phyloP scores from a whole-genome alignment of 2,888 invertebrate species.

The Drosophila macrospina region DNA sequence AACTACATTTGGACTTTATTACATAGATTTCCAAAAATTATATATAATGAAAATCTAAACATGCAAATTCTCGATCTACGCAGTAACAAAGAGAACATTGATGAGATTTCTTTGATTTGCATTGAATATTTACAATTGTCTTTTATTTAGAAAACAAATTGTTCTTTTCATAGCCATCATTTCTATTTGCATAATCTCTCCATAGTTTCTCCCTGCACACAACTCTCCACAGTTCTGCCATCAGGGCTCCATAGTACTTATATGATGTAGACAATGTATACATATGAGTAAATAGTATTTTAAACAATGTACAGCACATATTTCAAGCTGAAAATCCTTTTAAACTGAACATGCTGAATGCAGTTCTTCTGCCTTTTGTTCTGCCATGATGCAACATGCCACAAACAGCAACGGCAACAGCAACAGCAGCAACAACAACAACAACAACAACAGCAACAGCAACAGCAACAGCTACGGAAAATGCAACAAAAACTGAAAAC shows the following conservation, averaged over 20 bases:
- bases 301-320: constrained; percentile 52
- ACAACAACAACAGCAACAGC: constrained; percentile 6
- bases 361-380: constrained; percentile 23
- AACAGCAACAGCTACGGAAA: constrained; percentile 12
- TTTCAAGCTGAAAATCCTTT: constrained; percentile 68
- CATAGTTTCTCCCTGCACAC: not conserved
- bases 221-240: not conserved
- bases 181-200: constrained; percentile 40
- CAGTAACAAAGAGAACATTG: not conserved
- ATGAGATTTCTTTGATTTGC: not conserved
- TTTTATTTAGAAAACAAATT: constrained; percentile 32
- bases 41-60: not conserved
- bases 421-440: constrained; percentile 15
- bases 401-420: constrained; percentile 35
- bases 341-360: constrained; percentile 62
- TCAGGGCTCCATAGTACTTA: constrained; percentile 37
- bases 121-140: not conserved
- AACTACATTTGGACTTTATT: too few relatives aligned
- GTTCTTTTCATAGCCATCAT: constrained; percentile 38
- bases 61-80: too few relatives aligned
- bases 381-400: constrained; percentile 59
- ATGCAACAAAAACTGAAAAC: constrained; percentile 17
- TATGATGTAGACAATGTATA: constrained; percentile 17
- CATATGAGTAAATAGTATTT: constrained; percentile 31
- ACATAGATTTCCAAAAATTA: not conserved